A percentile compares a stretch with the other conserved stretches of the same genome.
Conservation (phyloP, 1,140 invertebrate genomes). For the Chelonus insularis region DNA sequence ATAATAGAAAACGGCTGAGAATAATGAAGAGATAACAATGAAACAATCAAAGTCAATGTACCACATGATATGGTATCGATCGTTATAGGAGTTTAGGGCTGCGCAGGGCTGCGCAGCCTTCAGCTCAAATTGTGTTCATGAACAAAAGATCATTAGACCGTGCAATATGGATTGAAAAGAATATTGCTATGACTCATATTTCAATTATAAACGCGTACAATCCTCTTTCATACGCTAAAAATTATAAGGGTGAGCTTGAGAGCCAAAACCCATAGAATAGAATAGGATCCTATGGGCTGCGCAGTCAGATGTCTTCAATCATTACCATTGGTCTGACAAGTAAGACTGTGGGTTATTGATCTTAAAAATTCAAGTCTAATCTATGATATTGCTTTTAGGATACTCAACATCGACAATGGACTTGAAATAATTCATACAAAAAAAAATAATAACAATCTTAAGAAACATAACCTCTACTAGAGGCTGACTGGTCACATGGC, state of each 20-base stretch:
- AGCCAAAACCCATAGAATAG: not conserved
- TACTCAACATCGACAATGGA: too few relatives aligned
- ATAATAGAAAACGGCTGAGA: not conserved
- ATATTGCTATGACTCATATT: conserved; percentile 47
- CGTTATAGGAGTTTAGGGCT: conserved; percentile 7
- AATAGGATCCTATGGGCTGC: conserved; percentile 3
- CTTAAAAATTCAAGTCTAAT: conserved; percentile 53
- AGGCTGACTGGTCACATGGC: too few relatives aligned
- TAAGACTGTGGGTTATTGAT: conserved; percentile 52
- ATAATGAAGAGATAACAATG: not conserved
- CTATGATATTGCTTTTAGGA: conserved; percentile 36
- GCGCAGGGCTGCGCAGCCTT: conserved; percentile 2
- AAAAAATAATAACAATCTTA: too few relatives aligned
- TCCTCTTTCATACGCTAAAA: conserved; percentile 33
- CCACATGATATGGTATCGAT: conserved; percentile 20
- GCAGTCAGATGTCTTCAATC: conserved; percentile 44
- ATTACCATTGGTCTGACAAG: conserved; percentile 50
- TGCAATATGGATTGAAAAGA: conserved; percentile 46
- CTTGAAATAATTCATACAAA: too few relatives aligned
- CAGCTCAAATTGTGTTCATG: not conserved
- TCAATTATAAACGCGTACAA: conserved; percentile 43
- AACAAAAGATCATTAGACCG: conserved; percentile 33
- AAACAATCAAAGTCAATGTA: not conserved
- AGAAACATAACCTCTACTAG: too few relatives aligned
- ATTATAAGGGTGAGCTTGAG: conserved; percentile 19